Evolutionary conservation across 2,113 vertebrate genomes (phyloP), one percentile per base, ranked within the genome.

Genomic region (Dipodomys merriami): DNA sequence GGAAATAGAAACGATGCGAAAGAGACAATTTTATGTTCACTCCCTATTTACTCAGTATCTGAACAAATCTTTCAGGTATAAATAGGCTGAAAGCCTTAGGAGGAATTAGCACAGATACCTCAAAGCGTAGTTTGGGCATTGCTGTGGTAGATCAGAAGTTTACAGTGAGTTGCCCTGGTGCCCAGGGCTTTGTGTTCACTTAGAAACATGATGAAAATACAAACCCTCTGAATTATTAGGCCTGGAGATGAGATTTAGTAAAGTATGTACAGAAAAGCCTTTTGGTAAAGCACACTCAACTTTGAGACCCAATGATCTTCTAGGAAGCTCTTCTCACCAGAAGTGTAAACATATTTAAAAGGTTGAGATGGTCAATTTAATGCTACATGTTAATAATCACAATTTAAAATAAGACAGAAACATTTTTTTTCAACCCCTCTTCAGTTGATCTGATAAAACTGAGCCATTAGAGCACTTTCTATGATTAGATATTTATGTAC

Each of bases 391-490:
- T 57, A 15, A 16, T 57, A 57, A 57, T 57, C 2, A 33, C 25
- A 68, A 64, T 73, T n/a, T 67, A 86, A 94, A 90, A 13, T 79
- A 72, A 83, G 67, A 87, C 29, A 83, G 79, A 44, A 57, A 29
- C 1, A 29, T 33, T 20, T 72, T 64, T 53, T 71, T 49, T 12
- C 49, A 78, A 16, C 85, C 29, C 76, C 2, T 39, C 49, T 97
- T 97, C 35, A 95, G 12, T 20, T 79, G 53, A 57, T 10, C 89
- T 7, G 81, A 15, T 72, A 57, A 91, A 96, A 67, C 6, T 82
- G 67, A 97, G 86, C 44, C 77, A 78, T 16, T 27, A 2, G 18
- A 83, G 23, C 10, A 53, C 1, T 82, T 86, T 35, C 29, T 53
- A 4, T 64, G 35, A 35, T 62, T 91, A 83, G 86, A 90, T 39